phyloP scores from a whole-genome alignment of 2,113 vertebrate species.

The Corythornis cristatus region DNA sequence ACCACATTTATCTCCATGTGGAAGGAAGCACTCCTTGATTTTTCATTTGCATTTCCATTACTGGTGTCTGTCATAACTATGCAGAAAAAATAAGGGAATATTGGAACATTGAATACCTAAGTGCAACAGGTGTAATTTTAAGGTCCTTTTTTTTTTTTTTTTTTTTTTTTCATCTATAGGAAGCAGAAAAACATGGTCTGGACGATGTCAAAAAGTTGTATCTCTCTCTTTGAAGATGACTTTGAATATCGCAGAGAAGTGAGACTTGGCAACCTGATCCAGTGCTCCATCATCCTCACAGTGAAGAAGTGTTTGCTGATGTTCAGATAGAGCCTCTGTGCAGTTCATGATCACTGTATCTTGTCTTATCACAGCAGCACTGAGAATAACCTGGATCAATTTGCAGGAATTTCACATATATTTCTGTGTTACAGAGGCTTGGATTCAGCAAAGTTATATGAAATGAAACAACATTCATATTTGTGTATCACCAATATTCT shows the following conservation, averaged over 20 bases:
- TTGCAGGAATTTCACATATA: not conserved
- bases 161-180: not conserved
- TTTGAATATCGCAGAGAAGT: not conserved
- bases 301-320: not conserved
- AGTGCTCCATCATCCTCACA: not conserved
- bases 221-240: not conserved
- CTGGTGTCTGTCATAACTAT: not conserved
- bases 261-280: not conserved
- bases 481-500: not conserved
- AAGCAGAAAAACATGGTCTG: not conserved
- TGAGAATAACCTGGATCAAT: not conserved
- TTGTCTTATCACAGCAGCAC: not conserved
- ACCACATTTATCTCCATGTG: not conserved
- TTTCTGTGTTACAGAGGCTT: not conserved
- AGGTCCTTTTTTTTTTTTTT: not conserved
- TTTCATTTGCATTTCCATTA: not conserved
- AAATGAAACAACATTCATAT: not conserved
- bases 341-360: not conserved
- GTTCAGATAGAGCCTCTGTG: not conserved
- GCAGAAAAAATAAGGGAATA: not conserved
- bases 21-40: not conserved
- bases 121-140: not conserved
- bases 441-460: not conserved
- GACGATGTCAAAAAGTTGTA: not conserved
- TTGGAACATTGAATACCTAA: rapidly evolving